Evolutionary conservation across 2,888 invertebrate species (phyloP).

Genomic region (Fissipunctia ypsillon): DNA sequence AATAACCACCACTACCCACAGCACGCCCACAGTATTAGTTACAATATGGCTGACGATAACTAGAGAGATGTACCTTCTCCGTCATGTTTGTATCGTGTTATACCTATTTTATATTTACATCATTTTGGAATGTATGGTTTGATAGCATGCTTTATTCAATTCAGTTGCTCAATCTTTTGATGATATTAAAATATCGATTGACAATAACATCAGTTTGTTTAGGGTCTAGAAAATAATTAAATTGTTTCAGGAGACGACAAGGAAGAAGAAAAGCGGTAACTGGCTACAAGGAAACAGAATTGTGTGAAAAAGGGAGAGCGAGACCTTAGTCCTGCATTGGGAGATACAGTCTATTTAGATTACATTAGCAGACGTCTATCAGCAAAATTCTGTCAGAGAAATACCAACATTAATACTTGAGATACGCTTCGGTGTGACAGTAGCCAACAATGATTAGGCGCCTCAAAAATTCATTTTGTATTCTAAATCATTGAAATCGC

Average conservation of each 20-base stretch:
- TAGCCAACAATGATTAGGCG: constrained; percentile 49
- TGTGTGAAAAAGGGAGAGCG: too few relatives aligned
- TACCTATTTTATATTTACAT: too few relatives aligned
- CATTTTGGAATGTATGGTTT: background rate
- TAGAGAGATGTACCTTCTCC: too few relatives aligned
- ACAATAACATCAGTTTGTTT: background rate
- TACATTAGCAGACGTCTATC: background rate
- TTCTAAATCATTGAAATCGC: constrained; percentile 64
- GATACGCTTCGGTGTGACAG: constrained; percentile 53
- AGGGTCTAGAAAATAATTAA: background rate
- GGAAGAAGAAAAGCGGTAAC: background rate
- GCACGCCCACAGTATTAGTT: too few relatives aligned
- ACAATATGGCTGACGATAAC: too few relatives aligned
- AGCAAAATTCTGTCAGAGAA: background rate
- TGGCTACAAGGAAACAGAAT: too few relatives aligned
- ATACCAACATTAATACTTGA: too few relatives aligned
- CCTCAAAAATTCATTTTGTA: constrained; percentile 62
- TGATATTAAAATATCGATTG: too few relatives aligned
- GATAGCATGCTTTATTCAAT: background rate
- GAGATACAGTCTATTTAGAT: too few relatives aligned
- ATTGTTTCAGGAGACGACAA: background rate
- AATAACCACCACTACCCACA: too few relatives aligned
- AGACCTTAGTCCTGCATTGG: too few relatives aligned
- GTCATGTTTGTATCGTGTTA: background rate
- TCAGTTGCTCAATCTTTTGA: background rate